These are phyloP conservation scores for Brachirus orientalis DNA, from an alignment of 2,113 vertebrate genomes.

Conservation along the genomic window DNA sequence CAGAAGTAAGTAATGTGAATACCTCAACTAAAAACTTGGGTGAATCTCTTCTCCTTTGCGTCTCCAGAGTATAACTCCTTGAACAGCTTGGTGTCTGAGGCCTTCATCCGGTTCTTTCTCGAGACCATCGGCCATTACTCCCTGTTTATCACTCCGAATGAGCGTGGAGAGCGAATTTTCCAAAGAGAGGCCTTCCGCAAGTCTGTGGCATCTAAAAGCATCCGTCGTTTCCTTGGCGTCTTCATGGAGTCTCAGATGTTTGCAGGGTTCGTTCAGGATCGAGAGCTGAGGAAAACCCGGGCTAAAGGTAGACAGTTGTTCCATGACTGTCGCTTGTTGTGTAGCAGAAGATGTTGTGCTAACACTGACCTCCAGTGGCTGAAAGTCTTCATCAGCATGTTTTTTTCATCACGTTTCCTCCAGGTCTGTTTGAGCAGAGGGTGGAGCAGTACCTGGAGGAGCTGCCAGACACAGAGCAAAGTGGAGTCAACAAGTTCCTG, in stretches of 20 bases:
- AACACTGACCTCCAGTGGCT: constrained; percentile 71
- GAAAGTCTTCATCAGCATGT: constrained; percentile 9
- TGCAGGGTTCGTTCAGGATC: constrained; percentile 97
- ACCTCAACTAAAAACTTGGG: not conserved
- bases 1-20: not conserved
- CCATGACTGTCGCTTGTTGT: not conserved
- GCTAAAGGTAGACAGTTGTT: constrained; percentile 88
- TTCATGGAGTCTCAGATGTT: constrained; percentile 99
- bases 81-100: constrained; percentile 96
- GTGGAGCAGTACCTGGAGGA: constrained; percentile 98
- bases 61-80: constrained; percentile 93
- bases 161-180: constrained; percentile 92
- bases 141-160: constrained; percentile 93
- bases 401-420: constrained; percentile 8
- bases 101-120: constrained; percentile 99
- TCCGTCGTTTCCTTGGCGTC: constrained; percentile 97
- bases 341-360: constrained; percentile 20
- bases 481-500: constrained; percentile 97
- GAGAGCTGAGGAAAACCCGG: constrained; percentile 93
- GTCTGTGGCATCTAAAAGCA: constrained; percentile 97
- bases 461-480: constrained; percentile 96
- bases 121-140: constrained; percentile 98
- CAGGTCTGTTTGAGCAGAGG: constrained; percentile 96
- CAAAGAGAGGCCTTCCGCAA: constrained; percentile 98
- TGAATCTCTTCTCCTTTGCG: constrained; percentile 12